Conservation (phyloP, 2,113 vertebrate species). For the Malurus elegans region DNA sequence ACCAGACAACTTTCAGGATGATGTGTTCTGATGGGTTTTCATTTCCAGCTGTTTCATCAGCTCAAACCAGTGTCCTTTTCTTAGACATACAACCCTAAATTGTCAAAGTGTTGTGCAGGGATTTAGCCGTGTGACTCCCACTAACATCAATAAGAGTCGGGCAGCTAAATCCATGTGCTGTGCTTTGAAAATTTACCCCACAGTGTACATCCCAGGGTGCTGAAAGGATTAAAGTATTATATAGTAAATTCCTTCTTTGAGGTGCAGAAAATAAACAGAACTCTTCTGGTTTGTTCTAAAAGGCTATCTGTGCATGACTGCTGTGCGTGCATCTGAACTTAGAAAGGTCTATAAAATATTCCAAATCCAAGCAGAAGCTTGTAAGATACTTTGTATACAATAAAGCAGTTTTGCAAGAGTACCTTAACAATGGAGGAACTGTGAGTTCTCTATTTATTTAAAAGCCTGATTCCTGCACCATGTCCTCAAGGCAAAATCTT, state of each 20-base stretch:
- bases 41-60: constrained; percentile 68
- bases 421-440: not conserved
- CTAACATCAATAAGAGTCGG: constrained; percentile 72
- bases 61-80: constrained; percentile 64
- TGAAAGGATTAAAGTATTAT: constrained; percentile 75
- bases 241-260: constrained; percentile 66
- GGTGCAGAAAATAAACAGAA: constrained; percentile 42
- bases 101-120: constrained; percentile 62
- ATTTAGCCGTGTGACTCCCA: constrained; percentile 75
- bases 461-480: not conserved
- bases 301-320: constrained; percentile 39
- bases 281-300: constrained; percentile 55
- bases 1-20: constrained; percentile 42
- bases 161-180: constrained; percentile 61
- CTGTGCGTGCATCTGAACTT: not conserved
- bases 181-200: constrained; percentile 74
- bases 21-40: constrained; percentile 46
- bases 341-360: constrained; percentile 28
- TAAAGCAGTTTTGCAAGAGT: not conserved
- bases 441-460: not conserved
- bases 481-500: not conserved
- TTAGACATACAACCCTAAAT: constrained; percentile 67
- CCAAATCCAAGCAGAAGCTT: not conserved
- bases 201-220: constrained; percentile 68
- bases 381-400: not conserved